Base-by-base conservation (phyloP, 1,140 invertebrate genomes). In the Drosophila rufa region DNA sequence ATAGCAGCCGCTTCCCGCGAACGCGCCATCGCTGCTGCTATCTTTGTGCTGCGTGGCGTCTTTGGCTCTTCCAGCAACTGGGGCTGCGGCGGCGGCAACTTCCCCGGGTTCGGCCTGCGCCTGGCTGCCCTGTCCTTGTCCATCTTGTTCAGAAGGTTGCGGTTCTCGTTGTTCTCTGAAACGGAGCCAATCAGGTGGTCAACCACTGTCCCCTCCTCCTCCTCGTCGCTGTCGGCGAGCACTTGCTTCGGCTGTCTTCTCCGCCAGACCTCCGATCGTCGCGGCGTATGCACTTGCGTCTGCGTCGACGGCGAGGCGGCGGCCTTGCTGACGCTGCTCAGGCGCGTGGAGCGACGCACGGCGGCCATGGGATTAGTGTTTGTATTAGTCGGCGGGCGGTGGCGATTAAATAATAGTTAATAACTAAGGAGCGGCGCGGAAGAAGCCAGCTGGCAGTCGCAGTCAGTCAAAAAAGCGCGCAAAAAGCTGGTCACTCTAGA, bases 111-210 rank as follows among this genome's bases (percentile, higher is more conserved):
- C 0, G 56, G 50, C 62, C 65, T 79, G 25, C 79, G 66, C 46
- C 58, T 68, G 9, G 38, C 2, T 36, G 58, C 6, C 33, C 45
- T 53, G 51, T 60, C 75, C 51, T 80, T 84, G 76, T 89, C 84
- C 85, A 89, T 90, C 56, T 90, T 85, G 75, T 91, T 92, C 45
- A 92, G 80, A 68, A 86, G 73, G 66, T 92, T 80, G 38, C 61
- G 69, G 87, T 84, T 92, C 74, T 92, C 86, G 77, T 87, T 87
- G 79, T 92, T 92, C 45, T 91, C 91, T 92, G 78, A 86, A 82
- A 84, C 74, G 70, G 80, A 38, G 73, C 73, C 67, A 55, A 75
- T 45, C 51, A 66, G 55, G 53, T 79, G 55, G 15, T 65, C 15
- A 22, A 11, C 11, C 2, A 17, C 53, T 53, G 69, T 59, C 65